A percentile compares a stretch with the other conserved stretches of the same genome.
These are phyloP conservation scores for Alviniconcha strummeri DNA, from an alignment of 2,888 invertebrate genomes.

Conservation along the genomic window DNA sequence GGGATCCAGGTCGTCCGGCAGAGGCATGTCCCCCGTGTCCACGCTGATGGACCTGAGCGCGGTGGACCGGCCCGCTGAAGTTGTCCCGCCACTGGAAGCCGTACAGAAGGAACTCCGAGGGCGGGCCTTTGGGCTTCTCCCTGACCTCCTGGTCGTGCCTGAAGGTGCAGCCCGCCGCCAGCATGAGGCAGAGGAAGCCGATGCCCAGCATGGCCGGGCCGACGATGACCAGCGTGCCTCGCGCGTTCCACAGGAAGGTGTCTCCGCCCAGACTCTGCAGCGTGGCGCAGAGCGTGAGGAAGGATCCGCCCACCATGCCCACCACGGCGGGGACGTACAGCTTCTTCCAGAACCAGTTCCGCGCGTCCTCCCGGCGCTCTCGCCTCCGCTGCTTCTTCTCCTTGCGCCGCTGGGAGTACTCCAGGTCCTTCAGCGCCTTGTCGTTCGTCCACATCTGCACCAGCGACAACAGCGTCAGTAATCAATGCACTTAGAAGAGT, in stretches of 20 bases:
- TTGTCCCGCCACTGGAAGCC: conserved; percentile 14
- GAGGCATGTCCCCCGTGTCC: conserved; percentile 15
- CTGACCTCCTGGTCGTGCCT: conserved; percentile 33
- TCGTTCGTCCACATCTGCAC: conserved; percentile 36
- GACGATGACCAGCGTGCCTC: conserved; percentile 32
- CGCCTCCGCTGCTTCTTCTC: conserved; percentile 25
- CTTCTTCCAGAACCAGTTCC: conserved; percentile 36
- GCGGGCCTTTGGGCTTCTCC: background rate
- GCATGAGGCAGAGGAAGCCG: conserved; percentile 40
- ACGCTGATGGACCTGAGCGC: background rate
- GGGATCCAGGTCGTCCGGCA: conserved; percentile 23
- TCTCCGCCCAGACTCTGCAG: conserved; percentile 39
- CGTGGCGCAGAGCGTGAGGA: conserved; percentile 41
- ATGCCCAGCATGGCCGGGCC: conserved; percentile 37
- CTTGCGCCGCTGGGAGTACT: conserved; percentile 36
- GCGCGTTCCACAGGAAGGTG: conserved; percentile 39
- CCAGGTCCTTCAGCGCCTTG: conserved; percentile 36
- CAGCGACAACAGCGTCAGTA: background rate
- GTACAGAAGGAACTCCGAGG: conserved; percentile 21
- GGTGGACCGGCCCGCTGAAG: background rate
- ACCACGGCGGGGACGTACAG: conserved; percentile 43
- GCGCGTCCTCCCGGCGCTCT: conserved; percentile 28
- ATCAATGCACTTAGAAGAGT: too few relatives aligned
- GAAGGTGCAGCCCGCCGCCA: conserved; percentile 39
- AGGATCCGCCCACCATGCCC: conserved; percentile 34